Evolutionary conservation across 2,888 invertebrate species (phyloP), one percentile per base, ranked within the genome.

Genomic region (Microdon myrmicae): DNA sequence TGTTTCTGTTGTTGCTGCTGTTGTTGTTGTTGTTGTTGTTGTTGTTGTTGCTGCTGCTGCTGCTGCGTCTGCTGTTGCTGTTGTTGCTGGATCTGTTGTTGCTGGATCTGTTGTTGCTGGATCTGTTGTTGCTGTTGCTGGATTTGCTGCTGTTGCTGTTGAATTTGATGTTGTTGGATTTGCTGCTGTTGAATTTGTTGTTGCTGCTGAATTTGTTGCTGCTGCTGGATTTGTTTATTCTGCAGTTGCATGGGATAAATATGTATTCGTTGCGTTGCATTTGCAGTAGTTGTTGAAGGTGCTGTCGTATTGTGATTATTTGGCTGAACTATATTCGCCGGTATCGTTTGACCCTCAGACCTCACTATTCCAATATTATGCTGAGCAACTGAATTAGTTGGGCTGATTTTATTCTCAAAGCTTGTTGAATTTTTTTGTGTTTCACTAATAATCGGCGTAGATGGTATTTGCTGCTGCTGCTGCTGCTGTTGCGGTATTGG

Each of bases 281-380:
- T 34, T 14, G 67, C 35, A 39, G 41, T 44, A 20, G 66, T 19
- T 14, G 43, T 13, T 17, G 70, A 38, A 51, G 68, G 32, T 31
- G 59, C 32, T 20, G 71, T 67, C 45, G 59, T 51, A 23, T 70
- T 79, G 66, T 79, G 79, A 67, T 79, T 79, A 58, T 79, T 79
- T 0, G 79, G 78, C 47, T 78, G 79, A 31, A 79, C 79, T 47
- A 79, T 72, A 69, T 78, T 79, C 4, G 79, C 74, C 1, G 78
- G 74, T 44, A 79, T 69, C 68, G 59, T 17, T 47, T 53, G 66
- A 9, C 70, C 51, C 39, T 72, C 71, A 8, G 67, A 58, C 29
- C 61, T 69, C 7, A 54, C 25, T 2, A 51, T 41, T 1, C 58
- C 64, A 6, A 64, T 31, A 5, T 64, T 67, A 20, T 53, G 44